A percentile compares a stretch with the other conserved stretches of the same genome.
Conservation (phyloP, 2,797 vertebrate species). For the Pseudopleuronectes americanus region DNA sequence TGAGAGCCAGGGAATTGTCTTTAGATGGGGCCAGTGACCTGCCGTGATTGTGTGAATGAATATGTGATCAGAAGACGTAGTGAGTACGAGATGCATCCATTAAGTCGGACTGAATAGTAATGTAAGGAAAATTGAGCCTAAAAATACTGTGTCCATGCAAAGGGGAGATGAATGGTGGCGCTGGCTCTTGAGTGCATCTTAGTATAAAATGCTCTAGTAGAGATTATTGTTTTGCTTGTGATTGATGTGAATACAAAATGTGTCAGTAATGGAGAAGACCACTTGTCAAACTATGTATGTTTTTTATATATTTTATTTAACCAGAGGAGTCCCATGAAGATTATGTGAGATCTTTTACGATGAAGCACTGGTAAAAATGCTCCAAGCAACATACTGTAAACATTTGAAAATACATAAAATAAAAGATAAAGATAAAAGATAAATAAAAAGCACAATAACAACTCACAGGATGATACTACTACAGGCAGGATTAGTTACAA, state of each 20-base stretch:
- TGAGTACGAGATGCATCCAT: constrained; percentile 48
- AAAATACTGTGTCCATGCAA: constrained; percentile 27
- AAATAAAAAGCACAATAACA: not conserved
- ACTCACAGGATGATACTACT: not conserved
- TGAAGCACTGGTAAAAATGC: no score
- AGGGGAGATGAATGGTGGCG: not conserved
- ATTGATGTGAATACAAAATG: not conserved
- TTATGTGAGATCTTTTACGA: not conserved
- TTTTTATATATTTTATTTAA: not conserved
- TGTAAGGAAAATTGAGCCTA: constrained; percentile 23
- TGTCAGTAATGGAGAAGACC: not conserved
- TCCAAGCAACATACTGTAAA: not conserved
- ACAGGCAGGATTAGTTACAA: not conserved
- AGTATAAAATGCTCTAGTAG: not conserved
- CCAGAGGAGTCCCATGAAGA: not conserved
- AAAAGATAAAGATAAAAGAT: no score
- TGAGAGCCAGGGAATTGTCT: constrained; percentile 41
- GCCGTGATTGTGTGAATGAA: constrained; percentile 56
- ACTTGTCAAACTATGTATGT: not conserved
- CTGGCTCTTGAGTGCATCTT: constrained; percentile 17
- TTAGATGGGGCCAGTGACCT: constrained; percentile 59
- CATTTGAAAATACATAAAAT: not conserved
- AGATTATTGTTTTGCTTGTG: constrained; percentile 7
- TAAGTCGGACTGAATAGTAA: constrained; percentile 27
- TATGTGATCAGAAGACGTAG: constrained; percentile 51